phyloP scores from a whole-genome alignment of 2,797 vertebrate species.

The Sebastes variabilis region DNA sequence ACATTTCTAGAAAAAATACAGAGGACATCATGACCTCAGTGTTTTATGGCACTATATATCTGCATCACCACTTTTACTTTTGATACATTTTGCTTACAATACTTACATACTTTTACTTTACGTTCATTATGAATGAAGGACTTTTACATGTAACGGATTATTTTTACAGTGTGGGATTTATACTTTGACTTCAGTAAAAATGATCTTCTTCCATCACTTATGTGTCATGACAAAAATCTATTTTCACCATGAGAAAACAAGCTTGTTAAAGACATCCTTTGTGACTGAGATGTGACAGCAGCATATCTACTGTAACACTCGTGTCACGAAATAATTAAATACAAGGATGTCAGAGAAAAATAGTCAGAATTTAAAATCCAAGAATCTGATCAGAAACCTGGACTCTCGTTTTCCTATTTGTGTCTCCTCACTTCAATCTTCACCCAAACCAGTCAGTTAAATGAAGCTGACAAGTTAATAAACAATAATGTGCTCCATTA shows the following conservation, averaged over 20 bases:
- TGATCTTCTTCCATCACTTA: neutral
- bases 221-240: neutral
- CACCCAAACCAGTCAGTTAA: neutral
- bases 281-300: neutral
- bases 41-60: neutral
- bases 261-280: neutral
- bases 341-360: neutral
- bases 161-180: neutral
- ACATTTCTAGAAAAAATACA: neutral
- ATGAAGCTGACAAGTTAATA: neutral
- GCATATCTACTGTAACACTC: neutral
- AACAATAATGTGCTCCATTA: neutral
- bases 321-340: neutral
- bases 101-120: neutral
- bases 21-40: neutral
- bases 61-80: neutral
- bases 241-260: neutral
- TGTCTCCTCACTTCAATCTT: neutral
- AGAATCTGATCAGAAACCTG: neutral
- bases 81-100: no score
- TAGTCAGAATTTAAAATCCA: neutral
- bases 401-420: neutral
- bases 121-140: neutral
- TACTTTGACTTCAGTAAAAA: neutral
- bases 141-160: neutral